Evolutionary conservation across 2,113 vertebrate species (phyloP).

Genomic region (Chaetops frenatus): DNA sequence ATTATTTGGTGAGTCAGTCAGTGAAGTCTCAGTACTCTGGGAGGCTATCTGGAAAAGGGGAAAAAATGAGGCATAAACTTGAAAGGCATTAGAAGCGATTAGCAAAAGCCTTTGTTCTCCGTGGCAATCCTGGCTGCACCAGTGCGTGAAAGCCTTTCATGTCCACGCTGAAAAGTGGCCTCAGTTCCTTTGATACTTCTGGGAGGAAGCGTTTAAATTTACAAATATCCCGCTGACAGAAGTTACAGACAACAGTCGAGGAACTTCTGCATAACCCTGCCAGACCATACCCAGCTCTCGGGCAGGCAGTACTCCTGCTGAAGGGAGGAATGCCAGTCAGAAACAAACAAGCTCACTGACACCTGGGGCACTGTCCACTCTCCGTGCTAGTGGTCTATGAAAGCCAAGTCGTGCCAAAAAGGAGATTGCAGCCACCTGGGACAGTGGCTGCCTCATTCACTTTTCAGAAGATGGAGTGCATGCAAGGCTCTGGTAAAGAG

Average conservation of each 20-base stretch:
- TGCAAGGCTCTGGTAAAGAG: background rate
- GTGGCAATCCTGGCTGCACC: slow-evolving; percentile 17
- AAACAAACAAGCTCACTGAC: background rate
- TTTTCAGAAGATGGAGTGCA: background rate
- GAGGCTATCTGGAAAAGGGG: slow-evolving; percentile 37
- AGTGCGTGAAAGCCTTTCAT: slow-evolving; percentile 15
- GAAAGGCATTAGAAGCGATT: slow-evolving; percentile 57
- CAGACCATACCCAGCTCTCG: background rate
- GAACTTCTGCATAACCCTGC: background rate
- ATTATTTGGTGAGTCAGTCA: slow-evolving; percentile 57
- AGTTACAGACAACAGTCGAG: slow-evolving; percentile 21
- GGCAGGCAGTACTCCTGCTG: background rate
- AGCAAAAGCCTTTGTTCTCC: slow-evolving; percentile 59
- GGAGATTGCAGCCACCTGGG: background rate
- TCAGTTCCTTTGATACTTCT: slow-evolving; percentile 43
- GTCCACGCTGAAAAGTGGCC: slow-evolving; percentile 45
- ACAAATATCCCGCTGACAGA: slow-evolving; percentile 22
- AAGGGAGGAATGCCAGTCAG: background rate
- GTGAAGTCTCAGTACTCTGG: slow-evolving; percentile 26
- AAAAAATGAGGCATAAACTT: slow-evolving; percentile 57
- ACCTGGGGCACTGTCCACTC: background rate
- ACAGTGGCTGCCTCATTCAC: background rate
- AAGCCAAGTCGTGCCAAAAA: background rate
- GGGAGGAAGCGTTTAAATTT: slow-evolving; percentile 19
- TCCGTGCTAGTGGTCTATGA: background rate